Evolutionary conservation across 2,113 vertebrate species (phyloP), one percentile per base, ranked within the genome.

Genomic region (Puma concolor): DNA sequence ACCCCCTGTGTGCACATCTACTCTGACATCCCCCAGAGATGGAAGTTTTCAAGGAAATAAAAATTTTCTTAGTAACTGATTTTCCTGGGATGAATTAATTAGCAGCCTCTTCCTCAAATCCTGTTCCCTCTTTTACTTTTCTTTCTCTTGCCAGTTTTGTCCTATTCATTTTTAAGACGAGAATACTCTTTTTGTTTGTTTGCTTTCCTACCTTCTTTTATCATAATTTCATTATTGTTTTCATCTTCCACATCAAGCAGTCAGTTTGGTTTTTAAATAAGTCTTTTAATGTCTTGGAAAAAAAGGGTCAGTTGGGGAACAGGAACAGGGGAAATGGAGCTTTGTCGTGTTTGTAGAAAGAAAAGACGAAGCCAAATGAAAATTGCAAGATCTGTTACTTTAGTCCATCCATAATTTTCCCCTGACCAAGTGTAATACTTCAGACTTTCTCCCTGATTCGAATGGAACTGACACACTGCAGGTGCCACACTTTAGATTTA

Each of bases 351-450:
- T 89, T 98, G 97, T 94, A 86, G 71, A 97, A 97, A 88, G 76
- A 95, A 98, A 96, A 76, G 92, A 96, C 93, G 95, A 98, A 98
- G 97, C 98, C 97, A 98, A 98, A 93, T 84, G 96, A 98, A 97
- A 98, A 98, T 52, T 88, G 84, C 87, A 82, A 92, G 96, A 97
- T 97, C 94, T 93, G 97, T 97, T 95, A 88, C 85, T 95, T 60
- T 89, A 92, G 94, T 97, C 92, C 87, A 93, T 86, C 74, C 86
- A 88, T 96, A 92, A 97, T 98, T 98, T 98, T 97, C 96, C 95
- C 94, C 85, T 97, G 96, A 96, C 97, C 41, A 44, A 96, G 44
- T 96, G 84, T 97, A 92, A 98, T 93, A 95, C 92, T 93, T 97
- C 95, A 92, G 80, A 91, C 93, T 84, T 86, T 86, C 52, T 92